Evolutionary conservation across 1,140 invertebrate species (phyloP).

Genomic region (Helicorthomorpha holstii): DNA sequence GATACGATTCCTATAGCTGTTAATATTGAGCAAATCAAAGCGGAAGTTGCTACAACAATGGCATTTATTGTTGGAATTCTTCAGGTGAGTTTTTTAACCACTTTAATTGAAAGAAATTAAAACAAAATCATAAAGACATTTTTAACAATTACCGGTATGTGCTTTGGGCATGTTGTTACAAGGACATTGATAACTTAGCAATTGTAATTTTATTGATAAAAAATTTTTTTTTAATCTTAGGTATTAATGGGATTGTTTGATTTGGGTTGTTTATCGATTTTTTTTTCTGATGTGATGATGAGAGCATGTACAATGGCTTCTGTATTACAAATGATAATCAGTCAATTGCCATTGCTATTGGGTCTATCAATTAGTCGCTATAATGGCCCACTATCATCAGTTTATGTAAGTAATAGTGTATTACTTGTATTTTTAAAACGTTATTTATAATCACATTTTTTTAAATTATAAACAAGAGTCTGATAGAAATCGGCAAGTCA

Average conservation of each 20-base stretch:
- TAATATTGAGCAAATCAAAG: background rate
- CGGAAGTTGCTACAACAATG: background rate
- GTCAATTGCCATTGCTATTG: background rate
- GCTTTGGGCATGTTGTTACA: background rate
- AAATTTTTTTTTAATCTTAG: background rate
- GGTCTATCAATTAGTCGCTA: background rate
- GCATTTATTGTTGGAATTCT: background rate
- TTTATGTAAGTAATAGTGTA: background rate
- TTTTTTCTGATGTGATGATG: background rate
- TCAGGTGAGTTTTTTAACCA: background rate
- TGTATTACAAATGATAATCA: background rate
- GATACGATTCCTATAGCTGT: background rate
- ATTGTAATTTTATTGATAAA: background rate
- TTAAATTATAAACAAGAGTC: slow-evolving; percentile 34
- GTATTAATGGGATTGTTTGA: background rate
- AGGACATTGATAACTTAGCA: background rate
- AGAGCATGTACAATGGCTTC: background rate
- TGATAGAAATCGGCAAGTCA: slow-evolving; percentile 41
- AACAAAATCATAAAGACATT: too few species aligned
- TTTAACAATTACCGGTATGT: background rate
- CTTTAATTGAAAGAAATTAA: too few species aligned
- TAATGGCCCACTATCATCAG: background rate
- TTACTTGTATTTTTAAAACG: background rate
- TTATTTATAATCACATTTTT: too few species aligned
- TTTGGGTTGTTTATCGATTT: background rate